Percentiles rank a stretch among this genome's conserved stretches.
Evolutionary conservation across 2,888 invertebrate genomes (phyloP).

Genomic region (Lithophane leautieri): DNA sequence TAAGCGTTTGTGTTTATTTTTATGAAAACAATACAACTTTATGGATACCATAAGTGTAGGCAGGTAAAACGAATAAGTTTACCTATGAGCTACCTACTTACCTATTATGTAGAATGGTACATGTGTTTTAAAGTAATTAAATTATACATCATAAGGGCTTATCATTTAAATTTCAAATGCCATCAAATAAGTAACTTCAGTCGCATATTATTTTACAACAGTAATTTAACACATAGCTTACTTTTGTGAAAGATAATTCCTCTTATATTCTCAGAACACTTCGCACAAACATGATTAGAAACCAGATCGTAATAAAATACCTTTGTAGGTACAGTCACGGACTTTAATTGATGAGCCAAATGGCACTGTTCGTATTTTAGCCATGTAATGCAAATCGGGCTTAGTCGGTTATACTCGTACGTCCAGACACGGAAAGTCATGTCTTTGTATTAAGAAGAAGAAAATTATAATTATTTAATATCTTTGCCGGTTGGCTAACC

Average conservation of each 20-base stretch:
- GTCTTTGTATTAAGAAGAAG: too few relatives aligned
- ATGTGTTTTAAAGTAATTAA: slow-evolving; percentile 11
- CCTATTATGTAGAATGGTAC: neutral
- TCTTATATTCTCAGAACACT: neutral
- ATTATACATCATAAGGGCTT: slow-evolving; percentile 21
- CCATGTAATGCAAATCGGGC: too few relatives aligned
- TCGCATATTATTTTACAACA: neutral
- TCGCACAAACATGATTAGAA: slow-evolving; percentile 6
- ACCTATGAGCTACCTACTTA: too few relatives aligned
- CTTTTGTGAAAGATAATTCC: neutral
- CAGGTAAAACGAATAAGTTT: neutral
- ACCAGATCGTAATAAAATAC: slow-evolving; percentile 23
- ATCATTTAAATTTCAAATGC: neutral
- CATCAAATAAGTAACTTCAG: neutral
- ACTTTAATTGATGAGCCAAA: too few relatives aligned
- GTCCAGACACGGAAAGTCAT: too few relatives aligned
- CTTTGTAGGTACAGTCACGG: too few relatives aligned
- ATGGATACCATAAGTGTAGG: neutral
- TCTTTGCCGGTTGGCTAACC: too few relatives aligned
- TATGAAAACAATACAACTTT: slow-evolving; percentile 28
- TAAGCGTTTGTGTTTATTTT: slow-evolving; percentile 46
- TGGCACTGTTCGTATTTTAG: too few relatives aligned
- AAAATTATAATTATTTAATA: too few relatives aligned
- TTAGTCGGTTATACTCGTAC: too few relatives aligned
- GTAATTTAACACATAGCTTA: neutral